Percentiles rank a stretch among this genome's conserved stretches.
Evolutionary conservation across 2,113 vertebrate genomes (phyloP).

Genomic region (Chionomys nivalis): DNA sequence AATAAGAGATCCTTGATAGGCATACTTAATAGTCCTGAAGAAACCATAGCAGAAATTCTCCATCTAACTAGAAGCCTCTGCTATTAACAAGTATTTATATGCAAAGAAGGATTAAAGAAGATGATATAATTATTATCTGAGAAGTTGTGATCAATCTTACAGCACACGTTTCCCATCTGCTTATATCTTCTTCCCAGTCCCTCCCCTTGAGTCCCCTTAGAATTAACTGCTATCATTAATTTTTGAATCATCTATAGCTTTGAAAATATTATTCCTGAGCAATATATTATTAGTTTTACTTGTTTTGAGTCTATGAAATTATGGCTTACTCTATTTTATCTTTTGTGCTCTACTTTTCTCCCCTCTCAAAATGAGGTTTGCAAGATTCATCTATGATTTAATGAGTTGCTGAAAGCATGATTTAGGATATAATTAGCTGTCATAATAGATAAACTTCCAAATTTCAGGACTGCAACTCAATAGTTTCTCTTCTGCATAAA

Average conservation of each 20-base stretch:
- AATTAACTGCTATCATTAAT: slow-evolving; percentile 54
- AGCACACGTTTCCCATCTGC: slow-evolving; percentile 5
- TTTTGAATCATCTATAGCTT: slow-evolving; percentile 41
- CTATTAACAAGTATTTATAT: slow-evolving; percentile 56
- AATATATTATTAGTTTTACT: slow-evolving; percentile 55
- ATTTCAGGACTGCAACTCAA: slow-evolving; percentile 51
- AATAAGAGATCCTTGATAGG: slow-evolving; percentile 40
- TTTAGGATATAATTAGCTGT: slow-evolving; percentile 63
- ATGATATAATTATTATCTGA: slow-evolving; percentile 55
- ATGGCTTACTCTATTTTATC: slow-evolving; percentile 44
- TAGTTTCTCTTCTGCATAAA: slow-evolving; percentile 41
- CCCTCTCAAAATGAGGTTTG: slow-evolving; percentile 53
- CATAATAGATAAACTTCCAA: slow-evolving; percentile 50
- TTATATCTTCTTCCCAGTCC: neutral
- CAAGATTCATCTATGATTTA: slow-evolving; percentile 64
- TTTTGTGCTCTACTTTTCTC: slow-evolving; percentile 36
- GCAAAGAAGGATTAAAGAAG: slow-evolving; percentile 23
- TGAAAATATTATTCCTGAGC: slow-evolving; percentile 53
- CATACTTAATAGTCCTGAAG: neutral
- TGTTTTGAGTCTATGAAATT: slow-evolving; percentile 65
- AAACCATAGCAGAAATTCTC: slow-evolving; percentile 10
- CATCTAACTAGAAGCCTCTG: neutral
- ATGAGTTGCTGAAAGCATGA: slow-evolving; percentile 49
- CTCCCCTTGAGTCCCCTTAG: neutral
- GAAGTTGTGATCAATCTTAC: slow-evolving; percentile 65